Conservation (phyloP, 1,140 invertebrate species). For the Triops longicaudatus region DNA sequence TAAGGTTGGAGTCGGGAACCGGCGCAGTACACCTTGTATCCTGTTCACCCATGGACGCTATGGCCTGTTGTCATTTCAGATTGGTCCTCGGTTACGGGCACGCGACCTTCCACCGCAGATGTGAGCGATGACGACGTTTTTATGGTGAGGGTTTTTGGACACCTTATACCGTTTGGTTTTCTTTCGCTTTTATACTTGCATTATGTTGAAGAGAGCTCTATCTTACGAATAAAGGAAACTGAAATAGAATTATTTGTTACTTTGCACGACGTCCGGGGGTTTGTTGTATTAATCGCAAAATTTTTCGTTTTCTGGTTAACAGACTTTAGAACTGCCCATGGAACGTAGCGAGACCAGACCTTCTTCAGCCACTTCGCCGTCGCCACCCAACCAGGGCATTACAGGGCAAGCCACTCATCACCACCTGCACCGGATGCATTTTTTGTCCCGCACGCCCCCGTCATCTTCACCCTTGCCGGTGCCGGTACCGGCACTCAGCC, state of each 20-base stretch:
- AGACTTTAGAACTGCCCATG: slow-evolving; percentile 71
- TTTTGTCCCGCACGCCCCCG: slow-evolving; percentile 37
- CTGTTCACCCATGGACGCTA: slow-evolving; percentile 14
- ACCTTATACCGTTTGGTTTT: not conserved
- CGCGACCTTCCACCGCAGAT: slow-evolving; percentile 43
- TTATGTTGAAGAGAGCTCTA: not conserved
- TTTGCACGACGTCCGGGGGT: slow-evolving; percentile 25
- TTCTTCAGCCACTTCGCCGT: slow-evolving; percentile 41
- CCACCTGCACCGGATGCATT: slow-evolving; percentile 46
- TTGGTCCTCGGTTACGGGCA: slow-evolving; percentile 13
- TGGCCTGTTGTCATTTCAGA: slow-evolving; percentile 14
- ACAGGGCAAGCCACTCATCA: slow-evolving; percentile 36
- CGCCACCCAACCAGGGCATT: slow-evolving; percentile 36
- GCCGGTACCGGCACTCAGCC: not conserved
- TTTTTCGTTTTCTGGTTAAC: slow-evolving; percentile 35
- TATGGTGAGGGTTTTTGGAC: slow-evolving; percentile 53
- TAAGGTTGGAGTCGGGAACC: slow-evolving; percentile 11
- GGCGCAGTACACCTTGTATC: slow-evolving; percentile 14
- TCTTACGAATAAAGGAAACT: slow-evolving; percentile 18
- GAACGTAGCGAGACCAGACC: slow-evolving; percentile 57
- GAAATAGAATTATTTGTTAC: slow-evolving; percentile 21
- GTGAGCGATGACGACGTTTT: slow-evolving; percentile 73
- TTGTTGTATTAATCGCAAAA: not conserved
- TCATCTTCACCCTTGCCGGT: slow-evolving; percentile 12
- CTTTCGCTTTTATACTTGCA: slow-evolving; percentile 16